Percentiles rank a stretch among this genome's conserved stretches.
Evolutionary conservation across 2,113 vertebrate species (phyloP).

Genomic region (Sciurus niger): DNA sequence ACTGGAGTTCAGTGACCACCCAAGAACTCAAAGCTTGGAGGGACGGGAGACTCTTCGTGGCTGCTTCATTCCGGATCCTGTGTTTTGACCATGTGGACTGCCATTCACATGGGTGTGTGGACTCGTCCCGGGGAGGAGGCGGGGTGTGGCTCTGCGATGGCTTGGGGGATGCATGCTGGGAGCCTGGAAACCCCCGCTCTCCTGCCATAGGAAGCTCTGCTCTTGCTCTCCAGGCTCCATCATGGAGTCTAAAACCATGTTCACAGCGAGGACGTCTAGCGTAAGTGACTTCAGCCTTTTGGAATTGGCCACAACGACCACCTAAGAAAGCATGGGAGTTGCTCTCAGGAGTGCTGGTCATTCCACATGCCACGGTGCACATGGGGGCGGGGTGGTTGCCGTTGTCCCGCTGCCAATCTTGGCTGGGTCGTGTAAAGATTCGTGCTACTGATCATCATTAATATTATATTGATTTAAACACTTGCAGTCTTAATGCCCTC

Average conservation of each 20-base stretch:
- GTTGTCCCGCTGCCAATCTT: constrained; percentile 29
- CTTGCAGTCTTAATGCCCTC: constrained; percentile 12
- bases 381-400: not conserved
- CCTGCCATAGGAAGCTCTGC: too few relatives aligned
- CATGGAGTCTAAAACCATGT: not conserved
- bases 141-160: not conserved
- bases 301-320: not conserved
- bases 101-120: too few relatives aligned
- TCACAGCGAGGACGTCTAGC: not conserved
- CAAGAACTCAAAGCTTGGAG: too few relatives aligned
- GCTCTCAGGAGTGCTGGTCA: constrained; percentile 12
- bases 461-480: constrained; percentile 45
- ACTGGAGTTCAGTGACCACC: not conserved
- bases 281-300: constrained; percentile 4
- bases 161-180: rapidly evolving
- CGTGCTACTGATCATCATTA: constrained; percentile 56
- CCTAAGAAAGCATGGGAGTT: not conserved
- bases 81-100: too few relatives aligned
- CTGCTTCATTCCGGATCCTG: not conserved
- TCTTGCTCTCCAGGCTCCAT: not conserved
- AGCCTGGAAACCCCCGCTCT: too few relatives aligned
- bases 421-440: constrained; percentile 69
- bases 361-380: not conserved
- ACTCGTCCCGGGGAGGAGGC: not conserved
- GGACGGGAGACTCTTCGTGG: not conserved